Evolutionary conservation across 2,113 vertebrate genomes (phyloP), one percentile per base, ranked within the genome.

Genomic region (Sander vitreus): DNA sequence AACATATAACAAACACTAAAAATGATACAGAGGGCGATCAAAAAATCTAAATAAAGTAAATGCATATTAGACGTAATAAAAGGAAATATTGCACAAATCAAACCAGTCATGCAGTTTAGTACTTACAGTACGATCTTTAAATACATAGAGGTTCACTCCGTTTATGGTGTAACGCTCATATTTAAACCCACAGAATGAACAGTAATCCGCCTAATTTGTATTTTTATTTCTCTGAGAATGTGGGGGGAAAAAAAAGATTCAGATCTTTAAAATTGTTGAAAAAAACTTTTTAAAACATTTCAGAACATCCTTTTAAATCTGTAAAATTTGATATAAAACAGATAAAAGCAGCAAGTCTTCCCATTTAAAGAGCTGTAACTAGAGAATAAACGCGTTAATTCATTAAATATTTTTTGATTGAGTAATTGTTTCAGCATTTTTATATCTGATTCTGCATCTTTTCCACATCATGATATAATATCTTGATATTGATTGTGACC

Each of bases 401-500:
- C 10, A 10, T 39, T 9, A 39, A 10, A 39, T 39, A 39, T 25
- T 5, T 14, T 14, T 25, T 19, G 50, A 8, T 51, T 51, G 48
- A 50, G n/a, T 23, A 55, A 57, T 14, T 14, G 19, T 63, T 63
- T 66, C 6, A 25, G 14, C 6, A 23, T 47, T 66, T 43, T 11
- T 18, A 63, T 36, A 5, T 76, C 80, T 45, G 5, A 51, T 50
- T 36, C 1, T 30, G 15, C 54, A 3, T 6, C 14, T 36, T 36
- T 43, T 43, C 23, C 10, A 19, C 19, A 11, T 51, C 2, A 36
- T 19, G 6, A 15, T 6, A 23, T 57, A 60, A 79, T 10, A 13
- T 45, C 18, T 30, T 0, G 51, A 25, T 27, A 71, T 72, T 43
- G 33, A 75, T 57, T 67, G 68, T 55, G 65, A 62, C 70, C 59